A percentile compares a stretch with the other conserved stretches of the same genome.
phyloP scores from a whole-genome alignment of 2,797 vertebrate genomes.

The Odontamblyopus rebecca region DNA sequence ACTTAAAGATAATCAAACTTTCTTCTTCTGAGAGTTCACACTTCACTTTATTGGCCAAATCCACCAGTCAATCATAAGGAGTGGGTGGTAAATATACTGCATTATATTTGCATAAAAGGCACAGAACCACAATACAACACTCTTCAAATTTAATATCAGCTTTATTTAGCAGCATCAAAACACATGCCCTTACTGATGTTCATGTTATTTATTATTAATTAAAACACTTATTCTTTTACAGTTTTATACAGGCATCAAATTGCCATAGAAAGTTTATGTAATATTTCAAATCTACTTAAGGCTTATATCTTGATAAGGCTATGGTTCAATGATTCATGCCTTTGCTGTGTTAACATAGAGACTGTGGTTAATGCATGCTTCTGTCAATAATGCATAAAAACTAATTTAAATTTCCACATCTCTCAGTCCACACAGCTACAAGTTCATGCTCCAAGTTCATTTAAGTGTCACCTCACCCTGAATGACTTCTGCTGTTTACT shows the following conservation, averaged over 20 bases:
- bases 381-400: conserved; percentile 38
- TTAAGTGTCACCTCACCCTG: conserved; percentile 35
- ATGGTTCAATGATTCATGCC: conserved; percentile 40
- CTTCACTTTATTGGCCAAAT: not conserved
- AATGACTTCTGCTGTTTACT: conserved; percentile 25
- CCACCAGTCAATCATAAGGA: not conserved
- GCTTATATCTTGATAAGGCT: conserved; percentile 10
- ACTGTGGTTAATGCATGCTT: conserved; percentile 29
- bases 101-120: not conserved
- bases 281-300: not conserved
- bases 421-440: not conserved
- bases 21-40: not conserved
- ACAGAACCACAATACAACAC: not conserved
- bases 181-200: not conserved
- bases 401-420: conserved; percentile 15
- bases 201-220: not conserved
- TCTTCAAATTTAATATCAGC: not conserved
- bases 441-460: conserved; percentile 12
- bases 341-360: conserved; percentile 15
- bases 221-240: not conserved
- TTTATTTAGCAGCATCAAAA: not conserved
- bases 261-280: not conserved
- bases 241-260: not conserved
- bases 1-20: not conserved
- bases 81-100: not conserved